These are phyloP conservation scores for Cecropterus lyciades DNA, from an alignment of 1,140 invertebrate genomes.

Conservation along the genomic window DNA sequence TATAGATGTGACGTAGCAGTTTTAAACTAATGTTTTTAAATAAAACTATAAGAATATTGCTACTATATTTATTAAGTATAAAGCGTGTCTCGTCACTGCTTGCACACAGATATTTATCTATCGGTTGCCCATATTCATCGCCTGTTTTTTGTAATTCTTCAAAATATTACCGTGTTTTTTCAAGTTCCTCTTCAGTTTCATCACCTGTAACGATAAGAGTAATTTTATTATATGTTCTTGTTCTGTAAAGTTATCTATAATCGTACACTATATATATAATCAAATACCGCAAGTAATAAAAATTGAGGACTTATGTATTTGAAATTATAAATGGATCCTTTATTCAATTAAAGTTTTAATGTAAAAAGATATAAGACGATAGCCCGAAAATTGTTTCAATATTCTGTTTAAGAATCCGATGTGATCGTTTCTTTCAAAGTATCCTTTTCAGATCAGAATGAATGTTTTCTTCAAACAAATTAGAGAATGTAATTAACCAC, in stretches of 20 bases:
- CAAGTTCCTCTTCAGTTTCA: neutral
- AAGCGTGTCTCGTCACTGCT: constrained; percentile 39
- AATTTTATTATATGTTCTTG: neutral
- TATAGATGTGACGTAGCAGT: too few relatives aligned
- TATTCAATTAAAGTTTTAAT: too few relatives aligned
- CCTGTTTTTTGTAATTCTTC: neutral
- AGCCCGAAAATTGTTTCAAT: too few relatives aligned
- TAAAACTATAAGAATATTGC: neutral
- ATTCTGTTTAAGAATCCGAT: too few relatives aligned
- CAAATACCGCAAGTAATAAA: too few relatives aligned
- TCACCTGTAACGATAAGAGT: neutral
- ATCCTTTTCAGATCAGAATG: constrained; percentile 20
- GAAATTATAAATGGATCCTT: too few relatives aligned
- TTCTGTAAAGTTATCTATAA: too few relatives aligned
- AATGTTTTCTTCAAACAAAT: constrained; percentile 20
- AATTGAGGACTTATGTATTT: too few relatives aligned
- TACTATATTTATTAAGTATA: constrained; percentile 28
- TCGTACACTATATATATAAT: too few relatives aligned
- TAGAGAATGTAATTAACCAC: constrained; percentile 17
- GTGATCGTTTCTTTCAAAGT: constrained; percentile 15
- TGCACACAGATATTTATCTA: constrained; percentile 15
- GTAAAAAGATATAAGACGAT: too few relatives aligned
- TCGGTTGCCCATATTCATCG: constrained; percentile 1
- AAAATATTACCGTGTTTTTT: neutral
- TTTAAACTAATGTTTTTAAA: too few relatives aligned